Percentiles rank a stretch among this genome's conserved stretches.
phyloP scores from a whole-genome alignment of 1,140 invertebrate species.

The Hylaeus volcanicus region DNA sequence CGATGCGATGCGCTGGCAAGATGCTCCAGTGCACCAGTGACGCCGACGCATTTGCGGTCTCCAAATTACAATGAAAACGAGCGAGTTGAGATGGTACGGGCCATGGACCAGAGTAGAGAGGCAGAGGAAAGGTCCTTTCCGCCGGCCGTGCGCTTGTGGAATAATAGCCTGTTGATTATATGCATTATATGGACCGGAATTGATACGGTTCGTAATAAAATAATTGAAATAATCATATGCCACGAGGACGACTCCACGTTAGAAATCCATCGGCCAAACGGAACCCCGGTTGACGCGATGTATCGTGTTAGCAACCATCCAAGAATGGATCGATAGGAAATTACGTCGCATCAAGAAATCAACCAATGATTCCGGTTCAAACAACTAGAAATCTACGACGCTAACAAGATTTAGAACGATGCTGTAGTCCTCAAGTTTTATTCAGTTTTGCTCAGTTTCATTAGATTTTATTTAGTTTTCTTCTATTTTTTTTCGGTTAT shows the following conservation, averaged over 20 bases:
- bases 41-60: conserved; percentile 72
- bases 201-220: conserved; percentile 76
- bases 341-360: no score
- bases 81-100: conserved; percentile 49
- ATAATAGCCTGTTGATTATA: conserved; percentile 74
- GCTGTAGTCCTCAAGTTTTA: no score
- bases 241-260: conserved; percentile 59
- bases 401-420: no score
- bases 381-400: no score
- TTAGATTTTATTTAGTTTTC: no score
- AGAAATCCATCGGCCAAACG: conserved; percentile 38
- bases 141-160: conserved; percentile 53
- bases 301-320: neutral
- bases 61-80: conserved; percentile 75
- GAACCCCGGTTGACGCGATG: conserved; percentile 15
- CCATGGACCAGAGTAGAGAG: conserved; percentile 6
- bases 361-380: no score
- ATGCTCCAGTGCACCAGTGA: conserved; percentile 64
- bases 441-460: no score
- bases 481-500: no score
- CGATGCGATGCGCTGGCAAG: conserved; percentile 51
- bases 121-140: conserved; percentile 43
- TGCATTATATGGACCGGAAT: conserved; percentile 73
- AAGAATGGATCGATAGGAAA: no score
- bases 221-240: conserved; percentile 76